These are phyloP conservation scores for Syngnathus acus DNA, from an alignment of 2,797 vertebrate species.

Conservation along the genomic window DNA sequence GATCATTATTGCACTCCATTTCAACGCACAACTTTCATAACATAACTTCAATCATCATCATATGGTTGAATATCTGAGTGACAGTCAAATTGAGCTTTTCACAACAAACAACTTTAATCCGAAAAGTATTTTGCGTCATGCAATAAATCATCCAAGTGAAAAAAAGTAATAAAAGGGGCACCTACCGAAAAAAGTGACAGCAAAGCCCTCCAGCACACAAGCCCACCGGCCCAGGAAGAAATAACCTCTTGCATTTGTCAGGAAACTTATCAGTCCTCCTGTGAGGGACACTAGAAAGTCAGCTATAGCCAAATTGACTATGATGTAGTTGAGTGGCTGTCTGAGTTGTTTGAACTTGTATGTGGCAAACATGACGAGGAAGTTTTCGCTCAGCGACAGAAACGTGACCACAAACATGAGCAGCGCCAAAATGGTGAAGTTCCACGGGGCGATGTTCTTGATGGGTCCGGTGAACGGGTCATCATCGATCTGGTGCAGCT, in stretches of 20 bases:
- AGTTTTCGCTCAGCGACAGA: slow-evolving; percentile 80
- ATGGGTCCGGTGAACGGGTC: slow-evolving; percentile 74
- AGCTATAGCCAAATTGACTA: slow-evolving; percentile 83
- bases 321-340: slow-evolving; percentile 84
- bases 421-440: slow-evolving; percentile 79
- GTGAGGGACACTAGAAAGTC: slow-evolving; percentile 84
- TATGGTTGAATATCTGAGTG: background rate
- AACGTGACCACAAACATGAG: slow-evolving; percentile 81
- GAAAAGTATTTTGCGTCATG: background rate
- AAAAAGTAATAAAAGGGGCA: slow-evolving; percentile 5
- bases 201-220: slow-evolving; percentile 85
- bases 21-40: no score
- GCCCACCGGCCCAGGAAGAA: slow-evolving; percentile 85
- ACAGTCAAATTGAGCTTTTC: background rate
- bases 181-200: slow-evolving; percentile 91
- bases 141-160: no score
- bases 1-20: no score
- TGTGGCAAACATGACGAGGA: slow-evolving; percentile 84
- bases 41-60: no score
- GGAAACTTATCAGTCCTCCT: slow-evolving; percentile 81
- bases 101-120: background rate
- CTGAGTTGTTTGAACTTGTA: slow-evolving; percentile 80
- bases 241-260: slow-evolving; percentile 80
- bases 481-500: slow-evolving; percentile 48
- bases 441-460: slow-evolving; percentile 76